Conservation (phyloP, 1,140 invertebrate genomes). For the Chionoecetes opilio region DNA sequence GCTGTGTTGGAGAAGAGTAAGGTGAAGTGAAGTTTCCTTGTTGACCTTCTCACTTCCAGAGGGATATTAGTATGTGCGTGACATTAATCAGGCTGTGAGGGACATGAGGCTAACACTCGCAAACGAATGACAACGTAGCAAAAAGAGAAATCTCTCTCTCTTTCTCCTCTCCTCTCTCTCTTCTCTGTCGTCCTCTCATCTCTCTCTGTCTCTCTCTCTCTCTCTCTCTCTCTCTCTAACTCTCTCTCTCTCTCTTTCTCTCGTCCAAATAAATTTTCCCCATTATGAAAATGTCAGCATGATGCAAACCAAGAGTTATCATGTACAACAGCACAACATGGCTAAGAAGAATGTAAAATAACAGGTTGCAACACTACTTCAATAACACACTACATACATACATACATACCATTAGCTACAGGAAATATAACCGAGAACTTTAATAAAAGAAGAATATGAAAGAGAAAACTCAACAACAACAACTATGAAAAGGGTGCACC, state of each 20-base stretch:
- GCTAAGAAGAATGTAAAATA: not conserved
- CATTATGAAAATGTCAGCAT: not conserved
- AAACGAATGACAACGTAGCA: not conserved
- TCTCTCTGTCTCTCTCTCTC: not conserved
- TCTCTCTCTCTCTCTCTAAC: no score
- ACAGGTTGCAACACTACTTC: not conserved
- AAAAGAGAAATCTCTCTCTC: not conserved
- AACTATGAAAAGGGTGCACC: not conserved
- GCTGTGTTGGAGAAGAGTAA: not conserved
- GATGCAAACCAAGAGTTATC: not conserved
- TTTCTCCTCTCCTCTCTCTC: not conserved
- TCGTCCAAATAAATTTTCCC: not conserved
- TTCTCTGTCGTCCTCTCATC: not conserved
- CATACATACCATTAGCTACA: not conserved
- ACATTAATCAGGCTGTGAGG: conserved; percentile 4
- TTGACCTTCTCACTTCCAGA: not conserved
- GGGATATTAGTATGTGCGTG: not conserved
- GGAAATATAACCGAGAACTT: no score
- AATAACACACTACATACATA: not conserved
- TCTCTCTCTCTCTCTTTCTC: not conserved
- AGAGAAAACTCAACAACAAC: not conserved
- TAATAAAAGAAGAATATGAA: not conserved
- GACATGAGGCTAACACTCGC: conserved; percentile 17
- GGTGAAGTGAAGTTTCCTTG: not conserved
- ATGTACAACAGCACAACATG: not conserved